Base-by-base conservation (phyloP, 2,888 invertebrate species). In the Apomyelois bistriatella region DNA sequence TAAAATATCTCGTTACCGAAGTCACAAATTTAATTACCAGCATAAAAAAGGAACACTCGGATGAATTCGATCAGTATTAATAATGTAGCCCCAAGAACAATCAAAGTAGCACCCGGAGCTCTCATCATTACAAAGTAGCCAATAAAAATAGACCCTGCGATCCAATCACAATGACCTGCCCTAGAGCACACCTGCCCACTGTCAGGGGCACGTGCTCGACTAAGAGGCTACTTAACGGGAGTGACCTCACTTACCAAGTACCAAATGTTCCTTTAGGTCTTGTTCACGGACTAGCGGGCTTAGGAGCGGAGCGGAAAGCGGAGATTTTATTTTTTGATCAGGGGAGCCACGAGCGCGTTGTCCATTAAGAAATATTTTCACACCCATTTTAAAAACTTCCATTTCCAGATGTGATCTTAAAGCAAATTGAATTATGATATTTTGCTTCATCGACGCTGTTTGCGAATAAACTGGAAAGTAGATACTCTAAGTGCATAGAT, bases 151-250 rank as follows among this genome's bases (percentile, higher is more conserved):
- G 52, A 13, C 52, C 52, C 43, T 36, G 16, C 52, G 32, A 52
- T 82, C 75, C 85, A 83, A 87, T 88, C 87, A 85, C 81, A 84
- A 82, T 83, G 64, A 65, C 64, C 69, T 58, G 62, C 58, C 69
- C 22, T 22, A 62, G 70, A 66, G 68, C 82, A 76, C 88, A 89
- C 88, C 88, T 89, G 88, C 77, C 76, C 77, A 79, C 80, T 77
- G 70, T 70, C 66, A 66, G 72, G 65, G 66, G 77, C 87, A 87
- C 88, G 88, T 85, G 81, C 86, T 72, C 72, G 59, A 65, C 80
- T 85, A 86, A 89, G 81, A 83, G 84, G 74, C 83, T 84, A 88
- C 88, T 89, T 89, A 89, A 82, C 83, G 76, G 83, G 85, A 89
- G 87, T 88, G 87, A 85, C 86, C 84, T 85, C 81, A 78, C 84